Evolutionary conservation across 1,140 invertebrate genomes (phyloP).

Genomic region (Drosophila fuyamai): DNA sequence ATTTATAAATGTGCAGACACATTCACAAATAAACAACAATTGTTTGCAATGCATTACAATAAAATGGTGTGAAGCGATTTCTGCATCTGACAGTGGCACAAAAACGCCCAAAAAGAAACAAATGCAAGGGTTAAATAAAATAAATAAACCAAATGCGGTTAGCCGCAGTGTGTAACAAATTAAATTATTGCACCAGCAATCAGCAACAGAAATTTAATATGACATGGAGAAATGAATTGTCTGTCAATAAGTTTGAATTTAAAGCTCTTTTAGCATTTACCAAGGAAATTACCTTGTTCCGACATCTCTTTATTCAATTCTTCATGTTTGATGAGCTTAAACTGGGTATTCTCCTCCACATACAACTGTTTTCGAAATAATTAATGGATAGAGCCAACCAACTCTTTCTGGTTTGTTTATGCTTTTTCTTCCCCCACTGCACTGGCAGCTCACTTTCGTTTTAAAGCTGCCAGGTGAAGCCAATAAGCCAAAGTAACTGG

Average conservation of each 20-base stretch:
- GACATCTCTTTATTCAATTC: slow-evolving; percentile 11
- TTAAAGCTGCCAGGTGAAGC: slow-evolving; percentile 50
- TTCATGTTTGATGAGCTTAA: slow-evolving; percentile 28
- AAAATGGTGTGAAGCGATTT: slow-evolving; percentile 31
- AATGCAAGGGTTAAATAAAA: slow-evolving; percentile 26
- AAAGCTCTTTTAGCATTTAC: not conserved
- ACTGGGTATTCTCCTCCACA: not conserved
- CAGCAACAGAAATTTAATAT: slow-evolving; percentile 13
- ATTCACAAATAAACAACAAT: slow-evolving; percentile 24
- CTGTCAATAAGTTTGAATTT: not conserved
- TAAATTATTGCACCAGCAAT: slow-evolving; percentile 60
- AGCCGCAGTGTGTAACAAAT: slow-evolving; percentile 67
- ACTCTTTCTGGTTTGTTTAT: not conserved
- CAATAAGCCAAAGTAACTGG: slow-evolving; percentile 64
- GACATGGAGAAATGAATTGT: slow-evolving; percentile 1
- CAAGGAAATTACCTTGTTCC: not conserved
- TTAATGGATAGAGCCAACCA: slow-evolving; percentile 19
- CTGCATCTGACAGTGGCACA: slow-evolving; percentile 64
- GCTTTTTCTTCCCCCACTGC: not conserved
- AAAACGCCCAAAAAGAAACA: slow-evolving; percentile 25
- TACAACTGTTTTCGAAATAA: slow-evolving; percentile 8
- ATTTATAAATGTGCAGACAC: slow-evolving; percentile 31
- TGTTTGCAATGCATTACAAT: slow-evolving; percentile 29
- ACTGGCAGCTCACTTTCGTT: slow-evolving; percentile 19
- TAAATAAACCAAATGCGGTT: slow-evolving; percentile 55